Evolutionary conservation across 2,888 invertebrate genomes (phyloP), one percentile per base, ranked within the genome.

Genomic region (Elysia crispata): DNA sequence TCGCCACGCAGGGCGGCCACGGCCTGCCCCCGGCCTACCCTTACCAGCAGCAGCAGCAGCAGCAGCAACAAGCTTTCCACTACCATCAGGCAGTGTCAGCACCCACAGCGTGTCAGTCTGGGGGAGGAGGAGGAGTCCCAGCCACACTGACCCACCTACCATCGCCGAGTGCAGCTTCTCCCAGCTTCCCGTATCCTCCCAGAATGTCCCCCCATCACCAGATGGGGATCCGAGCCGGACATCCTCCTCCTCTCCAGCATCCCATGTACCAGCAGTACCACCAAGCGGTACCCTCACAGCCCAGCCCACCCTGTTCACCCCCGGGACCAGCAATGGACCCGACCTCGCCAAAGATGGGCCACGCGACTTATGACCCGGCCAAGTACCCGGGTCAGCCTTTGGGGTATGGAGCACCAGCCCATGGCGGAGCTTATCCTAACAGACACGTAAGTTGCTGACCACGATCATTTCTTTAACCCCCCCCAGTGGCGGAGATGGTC

Each of bases 1-100:
- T 62, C 30, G 80, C 80, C 25, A 80, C 80, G 0, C 75, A 70
- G 30, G 80, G 80, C 28, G 80, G 80, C 1, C 80, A 80, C 49
- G 80, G 80, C 13, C 30, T 80, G 6, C 80, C 80, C 0, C 76
- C 80, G 23, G 75, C 70, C 31, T 75, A 76, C 60, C 76, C 80
- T 15, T 57, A 50, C 25, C 76, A 76, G 23, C 75, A 67, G 57
- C 50, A 73, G 5, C 76, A 33, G 18, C 66, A 69, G n/a, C 31
- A 50, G 0, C 31, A 62, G 54, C 66, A 66, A 5, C 66, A 66
- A 1, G 66, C 1, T 3, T 28, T 28, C 66, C 5, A 6, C 28
- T 28, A 6, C 18, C 66, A 67, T 23, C 78, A 73, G 1, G 49
- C 69, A 62, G 11, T 25, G 25, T 23, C 66, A 66, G 3, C 66